These are phyloP conservation scores for Myotis daubentonii DNA, from an alignment of 2,797 vertebrate species.

Conservation along the genomic window DNA sequence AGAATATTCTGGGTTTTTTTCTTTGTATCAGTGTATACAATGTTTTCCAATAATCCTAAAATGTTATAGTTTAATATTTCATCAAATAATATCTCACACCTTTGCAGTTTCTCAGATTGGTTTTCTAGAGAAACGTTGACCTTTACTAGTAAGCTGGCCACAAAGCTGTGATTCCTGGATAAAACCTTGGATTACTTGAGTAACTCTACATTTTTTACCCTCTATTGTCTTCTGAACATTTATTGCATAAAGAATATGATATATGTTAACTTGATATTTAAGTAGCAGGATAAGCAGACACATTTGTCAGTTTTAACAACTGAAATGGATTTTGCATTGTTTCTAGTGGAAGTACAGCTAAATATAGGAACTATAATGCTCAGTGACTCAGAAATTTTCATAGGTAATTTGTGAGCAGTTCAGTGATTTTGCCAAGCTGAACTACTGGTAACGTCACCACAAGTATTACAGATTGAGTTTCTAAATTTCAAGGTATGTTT, in stretches of 20 bases:
- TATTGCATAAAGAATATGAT: background rate
- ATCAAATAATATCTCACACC: constrained; percentile 35
- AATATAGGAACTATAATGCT: background rate
- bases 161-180: background rate
- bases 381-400: background rate
- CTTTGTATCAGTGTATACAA: background rate
- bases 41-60: constrained; percentile 33
- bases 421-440: background rate
- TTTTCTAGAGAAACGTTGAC: constrained; percentile 28
- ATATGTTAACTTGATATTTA: background rate
- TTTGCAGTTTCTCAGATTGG: constrained; percentile 29
- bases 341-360: constrained; percentile 16
- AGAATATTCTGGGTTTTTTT: background rate
- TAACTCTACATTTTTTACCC: background rate
- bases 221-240: background rate
- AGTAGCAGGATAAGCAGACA: background rate
- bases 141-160: background rate
- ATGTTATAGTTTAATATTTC: constrained; percentile 15
- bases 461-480: constrained; percentile 28
- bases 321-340: constrained; percentile 15
- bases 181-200: constrained; percentile 18
- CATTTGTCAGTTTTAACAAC: background rate
- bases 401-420: background rate
- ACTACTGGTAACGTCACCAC: background rate
- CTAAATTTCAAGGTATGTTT: constrained; percentile 2